phyloP scores from a whole-genome alignment of 30 jellyfish, hydroid and myxozoan genomes.

The Hydra vulgaris region DNA sequence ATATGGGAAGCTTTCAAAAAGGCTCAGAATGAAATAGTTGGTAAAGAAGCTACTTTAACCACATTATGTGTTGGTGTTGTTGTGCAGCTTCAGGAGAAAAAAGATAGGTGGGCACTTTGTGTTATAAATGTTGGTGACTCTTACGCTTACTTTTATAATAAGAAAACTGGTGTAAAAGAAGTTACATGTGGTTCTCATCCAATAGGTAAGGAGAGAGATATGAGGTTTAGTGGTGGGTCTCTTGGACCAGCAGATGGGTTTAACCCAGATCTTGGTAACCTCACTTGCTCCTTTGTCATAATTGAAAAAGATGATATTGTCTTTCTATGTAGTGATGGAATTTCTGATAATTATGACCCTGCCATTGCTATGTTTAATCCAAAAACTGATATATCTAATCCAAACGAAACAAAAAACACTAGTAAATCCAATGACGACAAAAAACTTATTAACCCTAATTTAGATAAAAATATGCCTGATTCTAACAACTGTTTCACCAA shows the following conservation, averaged over 20 bases:
- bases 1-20: slow-evolving; percentile 52
- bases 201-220: slow-evolving; percentile 58
- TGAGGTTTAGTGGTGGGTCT: slow-evolving; percentile 88
- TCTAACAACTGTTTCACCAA: no score
- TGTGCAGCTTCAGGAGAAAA: slow-evolving; percentile 54
- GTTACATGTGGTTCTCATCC: slow-evolving; percentile 85
- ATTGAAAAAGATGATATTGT: slow-evolving; percentile 62
- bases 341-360: slow-evolving; percentile 84
- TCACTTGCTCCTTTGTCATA: slow-evolving; percentile 62
- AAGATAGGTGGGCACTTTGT: slow-evolving; percentile 77
- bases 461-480: no score
- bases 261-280: slow-evolving; percentile 68
- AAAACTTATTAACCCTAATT: no score
- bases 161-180: slow-evolving; percentile 62
- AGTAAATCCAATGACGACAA: no score
- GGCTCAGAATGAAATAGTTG: slow-evolving; percentile 62
- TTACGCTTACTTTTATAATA: slow-evolving; percentile 57
- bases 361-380: slow-evolving; percentile 52
- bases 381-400: not conserved
- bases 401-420: not conserved
- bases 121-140: slow-evolving; percentile 84
- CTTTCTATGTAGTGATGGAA: slow-evolving; percentile 77
- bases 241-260: slow-evolving; percentile 92
- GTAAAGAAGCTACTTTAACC: slow-evolving; percentile 68
- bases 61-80: slow-evolving; percentile 83